phyloP scores from a whole-genome alignment of 2,888 invertebrate genomes.

The Lochmaea capreae region DNA sequence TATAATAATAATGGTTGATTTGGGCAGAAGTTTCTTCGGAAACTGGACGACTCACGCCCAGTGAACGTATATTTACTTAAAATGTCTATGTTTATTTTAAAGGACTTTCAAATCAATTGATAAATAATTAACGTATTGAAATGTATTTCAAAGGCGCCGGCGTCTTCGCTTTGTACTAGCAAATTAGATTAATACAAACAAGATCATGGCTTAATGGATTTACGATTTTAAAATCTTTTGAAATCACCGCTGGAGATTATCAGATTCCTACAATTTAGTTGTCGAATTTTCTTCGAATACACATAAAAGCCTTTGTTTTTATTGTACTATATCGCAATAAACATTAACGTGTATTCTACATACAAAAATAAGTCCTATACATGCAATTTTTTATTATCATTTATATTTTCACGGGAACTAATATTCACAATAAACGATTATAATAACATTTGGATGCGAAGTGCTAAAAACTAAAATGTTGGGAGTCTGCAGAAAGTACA shows the following conservation, averaged over 20 bases:
- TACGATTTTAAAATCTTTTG: conserved; percentile 3
- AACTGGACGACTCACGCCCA: too few species aligned
- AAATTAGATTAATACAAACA: not conserved
- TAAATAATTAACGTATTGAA: not conserved
- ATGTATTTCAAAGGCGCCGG: conserved; percentile 1
- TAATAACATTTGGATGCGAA: too few species aligned
- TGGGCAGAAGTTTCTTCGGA: too few species aligned
- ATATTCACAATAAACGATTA: too few species aligned
- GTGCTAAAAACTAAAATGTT: too few species aligned
- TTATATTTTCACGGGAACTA: too few species aligned
- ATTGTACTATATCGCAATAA: not conserved
- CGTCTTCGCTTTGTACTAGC: not conserved
- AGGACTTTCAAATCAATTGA: not conserved
- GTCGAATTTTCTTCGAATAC: not conserved
- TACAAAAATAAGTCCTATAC: not conserved
- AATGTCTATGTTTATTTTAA: not conserved
- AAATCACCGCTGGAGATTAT: not conserved
- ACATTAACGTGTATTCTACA: not conserved
- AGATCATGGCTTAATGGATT: conserved; percentile 13
- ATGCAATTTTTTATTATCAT: too few species aligned
- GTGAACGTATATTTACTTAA: not conserved
- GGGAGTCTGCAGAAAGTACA: too few species aligned
- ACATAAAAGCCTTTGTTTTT: not conserved
- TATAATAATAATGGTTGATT: too few species aligned
- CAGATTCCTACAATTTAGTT: not conserved